A percentile compares a stretch with the other conserved stretches of the same genome.
Conservation (phyloP, 1,140 invertebrate genomes). For the Babylonia areolata region DNA sequence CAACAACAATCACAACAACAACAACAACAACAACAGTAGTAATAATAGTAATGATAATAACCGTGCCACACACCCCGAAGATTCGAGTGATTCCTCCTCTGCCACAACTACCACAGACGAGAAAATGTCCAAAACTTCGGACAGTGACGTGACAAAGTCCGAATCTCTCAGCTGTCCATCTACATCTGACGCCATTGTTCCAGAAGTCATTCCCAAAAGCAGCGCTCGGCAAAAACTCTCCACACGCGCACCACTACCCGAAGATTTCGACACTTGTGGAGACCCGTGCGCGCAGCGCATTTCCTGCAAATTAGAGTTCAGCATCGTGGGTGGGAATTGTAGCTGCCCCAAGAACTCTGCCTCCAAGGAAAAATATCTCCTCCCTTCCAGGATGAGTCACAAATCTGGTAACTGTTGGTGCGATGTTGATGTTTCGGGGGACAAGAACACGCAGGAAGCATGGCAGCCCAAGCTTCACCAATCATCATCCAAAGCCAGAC, state of each 20-base stretch:
- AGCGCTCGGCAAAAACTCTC: neutral
- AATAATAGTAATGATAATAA: neutral
- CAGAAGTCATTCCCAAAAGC: neutral
- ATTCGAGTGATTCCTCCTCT: neutral
- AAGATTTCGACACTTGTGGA: neutral
- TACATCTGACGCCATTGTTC: neutral
- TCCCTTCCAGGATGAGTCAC: neutral
- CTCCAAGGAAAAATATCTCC: neutral
- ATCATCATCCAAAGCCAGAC: neutral
- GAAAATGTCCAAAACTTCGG: neutral
- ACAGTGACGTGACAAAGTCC: neutral
- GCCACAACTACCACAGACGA: neutral
- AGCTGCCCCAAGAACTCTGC: neutral
- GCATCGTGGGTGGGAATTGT: neutral
- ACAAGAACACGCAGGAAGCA: neutral
- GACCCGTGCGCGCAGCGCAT: neutral
- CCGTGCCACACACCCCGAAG: neutral
- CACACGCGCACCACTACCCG: neutral
- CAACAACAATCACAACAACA: conserved; percentile 11
- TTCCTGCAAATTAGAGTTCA: neutral
- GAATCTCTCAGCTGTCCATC: neutral
- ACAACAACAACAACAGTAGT: neutral
- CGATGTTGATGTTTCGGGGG: neutral
- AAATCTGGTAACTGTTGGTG: neutral
- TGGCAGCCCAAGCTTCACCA: neutral